These are phyloP conservation scores for human DNA, from an alignment of 2,113 vertebrate species.

Conservation along the genomic window GRCh38 chr1:214456501-214457000, in stretches of 20 bases:
- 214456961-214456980: neutral
- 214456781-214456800: neutral
- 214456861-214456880: neutral
- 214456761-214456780: neutral
- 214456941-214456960: neutral
- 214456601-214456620: neutral
- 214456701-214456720: neutral
- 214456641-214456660: neutral
- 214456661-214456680: neutral
- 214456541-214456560: conserved; percentile 4
- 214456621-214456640: neutral
- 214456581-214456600: neutral
- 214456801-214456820: neutral
- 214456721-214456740: neutral
- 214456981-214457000: neutral
- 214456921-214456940: neutral
- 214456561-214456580: neutral
- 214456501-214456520: neutral
- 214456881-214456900: neutral
- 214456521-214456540: neutral
- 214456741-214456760: neutral
- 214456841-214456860: neutral
- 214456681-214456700: neutral
- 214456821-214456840: neutral
- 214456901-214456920: neutral